Conservation (phyloP, 2,888 invertebrate genomes). For the Hybos culiciformis region DNA sequence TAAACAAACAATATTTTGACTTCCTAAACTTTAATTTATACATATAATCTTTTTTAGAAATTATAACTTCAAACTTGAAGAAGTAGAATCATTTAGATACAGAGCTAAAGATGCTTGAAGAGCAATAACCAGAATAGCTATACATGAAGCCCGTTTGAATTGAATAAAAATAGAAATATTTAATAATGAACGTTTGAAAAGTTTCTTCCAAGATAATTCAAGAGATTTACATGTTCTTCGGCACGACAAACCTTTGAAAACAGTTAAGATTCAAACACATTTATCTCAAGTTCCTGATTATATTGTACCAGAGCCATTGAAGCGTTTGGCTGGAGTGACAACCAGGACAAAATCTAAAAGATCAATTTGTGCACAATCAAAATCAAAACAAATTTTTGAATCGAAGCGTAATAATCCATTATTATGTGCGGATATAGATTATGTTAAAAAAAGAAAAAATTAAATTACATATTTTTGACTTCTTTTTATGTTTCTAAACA, state of each 20-base stretch:
- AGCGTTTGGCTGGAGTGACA: conserved; percentile 44
- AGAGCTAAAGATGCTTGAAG: conserved; percentile 90
- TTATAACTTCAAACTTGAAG: conserved; percentile 87
- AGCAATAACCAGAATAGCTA: conserved; percentile 83
- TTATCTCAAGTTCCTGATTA: conserved; percentile 88
- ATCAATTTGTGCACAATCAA: conserved; percentile 12
- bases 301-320: conserved; percentile 64
- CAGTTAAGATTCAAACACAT: conserved; percentile 70
- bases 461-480: too few species aligned
- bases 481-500: too few species aligned
- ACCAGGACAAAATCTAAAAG: conserved; percentile 14
- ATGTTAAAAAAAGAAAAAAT: conserved; percentile 23
- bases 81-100: conserved; percentile 93
- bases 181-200: conserved; percentile 81
- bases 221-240: conserved; percentile 71
- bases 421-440: conserved; percentile 31
- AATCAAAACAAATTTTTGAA: conserved; percentile 27
- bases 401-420: conserved; percentile 29
- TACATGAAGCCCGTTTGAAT: conserved; percentile 84
- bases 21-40: too few species aligned
- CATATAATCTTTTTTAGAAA: too few species aligned
- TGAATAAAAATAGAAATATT: conserved; percentile 92
- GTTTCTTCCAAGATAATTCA: conserved; percentile 87
- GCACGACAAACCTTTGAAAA: conserved; percentile 74
- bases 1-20: too few species aligned